Evolutionary conservation across 1,140 invertebrate genomes (phyloP).

Genomic region (Apolygus lucorum): DNA sequence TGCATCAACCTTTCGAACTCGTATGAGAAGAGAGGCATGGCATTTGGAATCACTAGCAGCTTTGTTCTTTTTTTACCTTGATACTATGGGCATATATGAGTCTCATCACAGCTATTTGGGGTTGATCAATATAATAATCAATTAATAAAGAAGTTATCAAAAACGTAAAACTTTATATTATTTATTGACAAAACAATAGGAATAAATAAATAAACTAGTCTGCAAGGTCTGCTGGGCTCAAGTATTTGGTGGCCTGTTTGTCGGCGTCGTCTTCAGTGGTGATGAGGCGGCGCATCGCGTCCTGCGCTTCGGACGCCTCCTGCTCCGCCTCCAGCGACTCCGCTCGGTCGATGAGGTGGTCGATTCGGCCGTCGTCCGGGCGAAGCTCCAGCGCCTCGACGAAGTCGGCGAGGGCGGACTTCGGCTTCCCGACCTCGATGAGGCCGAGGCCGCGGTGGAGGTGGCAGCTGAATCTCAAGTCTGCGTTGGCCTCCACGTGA

Average conservation of each 20-base stretch:
- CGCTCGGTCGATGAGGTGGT: conserved; percentile 19
- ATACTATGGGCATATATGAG: too few species aligned
- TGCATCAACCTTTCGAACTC: too few species aligned
- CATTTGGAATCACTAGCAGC: too few species aligned
- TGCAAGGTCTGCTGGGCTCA: conserved; percentile 15
- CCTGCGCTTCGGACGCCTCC: not conserved
- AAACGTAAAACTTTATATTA: too few species aligned
- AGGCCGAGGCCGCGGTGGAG: conserved; percentile 22
- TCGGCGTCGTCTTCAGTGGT: not conserved
- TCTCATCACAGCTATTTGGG: too few species aligned
- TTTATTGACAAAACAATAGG: too few species aligned
- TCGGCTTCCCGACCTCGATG: conserved; percentile 8
- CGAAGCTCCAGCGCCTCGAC: conserved; percentile 18
- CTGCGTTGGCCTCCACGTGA: conserved; percentile 21
- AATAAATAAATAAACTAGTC: conserved; percentile 17
- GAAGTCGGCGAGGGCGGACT: conserved; percentile 13
- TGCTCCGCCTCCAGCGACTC: not conserved
- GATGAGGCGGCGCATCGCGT: not conserved
- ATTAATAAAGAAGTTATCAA: too few species aligned
- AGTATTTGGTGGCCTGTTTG: not conserved
- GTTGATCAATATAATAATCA: too few species aligned
- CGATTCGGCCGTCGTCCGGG: not conserved
- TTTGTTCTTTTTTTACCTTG: too few species aligned
- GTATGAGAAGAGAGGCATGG: too few species aligned
- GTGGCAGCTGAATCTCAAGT: conserved; percentile 23